A percentile compares a stretch with the other conserved stretches of the same genome.
Conservation (phyloP, 2,113 vertebrate genomes). For the Misgurnus anguillicaudatus region DNA sequence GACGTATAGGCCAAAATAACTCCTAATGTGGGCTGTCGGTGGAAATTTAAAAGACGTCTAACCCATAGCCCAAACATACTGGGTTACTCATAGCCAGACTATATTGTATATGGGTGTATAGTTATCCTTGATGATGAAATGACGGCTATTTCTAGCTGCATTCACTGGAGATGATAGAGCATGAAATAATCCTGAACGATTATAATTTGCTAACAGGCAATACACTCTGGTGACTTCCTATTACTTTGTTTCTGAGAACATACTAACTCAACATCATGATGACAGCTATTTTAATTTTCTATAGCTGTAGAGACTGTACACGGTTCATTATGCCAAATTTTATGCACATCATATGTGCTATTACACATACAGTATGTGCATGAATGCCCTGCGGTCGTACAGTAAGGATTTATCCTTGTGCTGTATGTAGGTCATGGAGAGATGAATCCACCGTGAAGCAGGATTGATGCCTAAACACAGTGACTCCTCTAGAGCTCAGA, state of each 20-base stretch:
- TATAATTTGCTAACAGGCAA: background rate
- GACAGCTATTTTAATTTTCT: background rate
- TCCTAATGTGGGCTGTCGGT: too few relatives aligned
- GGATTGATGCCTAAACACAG: slow-evolving; percentile 17
- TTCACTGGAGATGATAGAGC: background rate
- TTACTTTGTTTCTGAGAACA: background rate
- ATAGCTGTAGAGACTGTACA: background rate
- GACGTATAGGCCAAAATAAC: too few relatives aligned
- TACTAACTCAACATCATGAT: background rate
- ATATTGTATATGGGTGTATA: too few relatives aligned
- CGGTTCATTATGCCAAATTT: background rate
- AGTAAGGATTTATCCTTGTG: slow-evolving; percentile 17
- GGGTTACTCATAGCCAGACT: too few relatives aligned
- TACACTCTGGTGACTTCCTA: background rate
- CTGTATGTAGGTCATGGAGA: slow-evolving; percentile 30
- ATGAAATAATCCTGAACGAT: slow-evolving; percentile 1
- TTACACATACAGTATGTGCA: background rate
- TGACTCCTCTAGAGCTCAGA: slow-evolving; percentile 33
- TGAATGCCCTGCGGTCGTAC: background rate
- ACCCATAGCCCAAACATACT: too few relatives aligned
- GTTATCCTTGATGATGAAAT: background rate
- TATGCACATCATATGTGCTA: background rate
- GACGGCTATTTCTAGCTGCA: background rate
- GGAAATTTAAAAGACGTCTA: too few relatives aligned
- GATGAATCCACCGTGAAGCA: slow-evolving; percentile 6